These are phyloP conservation scores for Glaucopsyche alexis DNA, from an alignment of 2,888 invertebrate genomes.

Conservation along the genomic window DNA sequence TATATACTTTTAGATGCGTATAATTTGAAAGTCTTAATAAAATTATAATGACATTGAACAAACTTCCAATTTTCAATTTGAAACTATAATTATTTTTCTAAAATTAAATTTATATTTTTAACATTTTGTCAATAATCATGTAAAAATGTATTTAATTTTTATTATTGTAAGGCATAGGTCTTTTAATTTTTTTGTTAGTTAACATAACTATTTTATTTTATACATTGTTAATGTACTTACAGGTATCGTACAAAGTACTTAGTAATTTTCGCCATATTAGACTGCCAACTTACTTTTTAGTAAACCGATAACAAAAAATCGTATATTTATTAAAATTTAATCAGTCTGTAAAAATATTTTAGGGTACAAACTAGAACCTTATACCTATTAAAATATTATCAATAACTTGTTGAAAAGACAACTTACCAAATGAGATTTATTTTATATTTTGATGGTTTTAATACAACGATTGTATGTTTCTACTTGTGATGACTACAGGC, in stretches of 20 bases:
- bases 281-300: constrained; percentile 13
- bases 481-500: constrained; percentile 43
- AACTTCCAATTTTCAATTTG: not conserved
- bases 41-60: not conserved
- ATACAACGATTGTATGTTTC: not conserved
- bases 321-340: not conserved
- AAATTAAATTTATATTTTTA: not conserved
- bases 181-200: constrained; percentile 14
- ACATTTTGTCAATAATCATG: constrained; percentile 7
- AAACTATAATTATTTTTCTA: not conserved
- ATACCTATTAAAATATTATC: not conserved
- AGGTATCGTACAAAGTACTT: constrained; percentile 67
- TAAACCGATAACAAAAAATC: not conserved
- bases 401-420: not conserved
- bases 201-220: not conserved
- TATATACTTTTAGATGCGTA: not conserved
- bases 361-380: not conserved
- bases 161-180: not conserved
- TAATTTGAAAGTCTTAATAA: too few relatives aligned
- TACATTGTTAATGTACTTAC: constrained; percentile 35
- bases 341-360: not conserved
- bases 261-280: constrained; percentile 34
- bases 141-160: constrained; percentile 19
- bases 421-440: constrained; percentile 16
- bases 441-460: constrained; percentile 1